A percentile compares a stretch with the other conserved stretches of the same genome.
phyloP scores from a whole-genome alignment of 2,888 invertebrate species.

The Phaedon cochleariae region DNA sequence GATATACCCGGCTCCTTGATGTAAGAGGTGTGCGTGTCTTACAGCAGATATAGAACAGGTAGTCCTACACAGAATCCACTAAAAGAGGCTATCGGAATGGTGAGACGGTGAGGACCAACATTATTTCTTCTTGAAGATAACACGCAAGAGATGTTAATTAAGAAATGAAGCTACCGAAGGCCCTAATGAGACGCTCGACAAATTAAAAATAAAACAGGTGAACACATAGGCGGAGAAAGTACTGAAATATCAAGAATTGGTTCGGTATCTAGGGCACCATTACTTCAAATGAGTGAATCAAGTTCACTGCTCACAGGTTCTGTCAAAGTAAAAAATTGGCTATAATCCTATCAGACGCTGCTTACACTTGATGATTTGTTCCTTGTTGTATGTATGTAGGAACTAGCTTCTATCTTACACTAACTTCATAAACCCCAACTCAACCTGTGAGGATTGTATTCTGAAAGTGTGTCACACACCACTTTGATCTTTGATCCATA shows the following conservation, averaged over 20 bases:
- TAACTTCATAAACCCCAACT: too few species aligned
- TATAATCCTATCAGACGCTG: too few species aligned
- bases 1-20: too few species aligned
- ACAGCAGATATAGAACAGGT: slow-evolving; percentile 54
- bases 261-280: not conserved
- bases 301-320: too few species aligned
- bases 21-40: slow-evolving; percentile 54
- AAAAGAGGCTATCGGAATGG: slow-evolving; percentile 57
- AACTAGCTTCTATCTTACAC: too few species aligned
- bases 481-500: too few species aligned
- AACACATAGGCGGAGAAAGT: slow-evolving; percentile 23
- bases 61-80: slow-evolving; percentile 56
- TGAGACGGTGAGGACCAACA: slow-evolving; percentile 55
- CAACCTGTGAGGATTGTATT: too few species aligned
- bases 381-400: too few species aligned
- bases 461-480: too few species aligned
- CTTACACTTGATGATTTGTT: too few species aligned
- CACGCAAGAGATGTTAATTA: slow-evolving; percentile 61
- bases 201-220: slow-evolving; percentile 40
- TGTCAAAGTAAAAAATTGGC: too few species aligned
- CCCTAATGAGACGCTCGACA: slow-evolving; percentile 56
- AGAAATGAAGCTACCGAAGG: slow-evolving; percentile 61
- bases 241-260: not conserved
- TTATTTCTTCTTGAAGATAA: slow-evolving; percentile 55
- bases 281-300: not conserved